Evolutionary conservation across 1,140 invertebrate species (phyloP).

Genomic region (Drosophila pandora): DNA sequence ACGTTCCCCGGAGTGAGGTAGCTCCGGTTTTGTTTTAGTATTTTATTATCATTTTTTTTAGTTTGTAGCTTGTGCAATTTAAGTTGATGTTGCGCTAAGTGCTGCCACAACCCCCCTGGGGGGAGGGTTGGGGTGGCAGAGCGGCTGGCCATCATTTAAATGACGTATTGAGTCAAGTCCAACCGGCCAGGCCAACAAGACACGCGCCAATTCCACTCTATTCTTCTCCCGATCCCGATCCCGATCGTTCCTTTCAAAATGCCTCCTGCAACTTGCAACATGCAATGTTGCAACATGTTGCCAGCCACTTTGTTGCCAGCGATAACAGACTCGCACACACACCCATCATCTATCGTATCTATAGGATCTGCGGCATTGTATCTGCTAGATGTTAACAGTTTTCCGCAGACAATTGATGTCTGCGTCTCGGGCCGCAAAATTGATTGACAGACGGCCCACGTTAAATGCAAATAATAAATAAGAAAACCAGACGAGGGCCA

Average conservation of each 20-base stretch:
- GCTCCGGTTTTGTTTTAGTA: constrained; percentile 31
- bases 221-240: constrained; percentile 8
- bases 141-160: constrained; percentile 62
- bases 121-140: not conserved
- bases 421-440: constrained; percentile 25
- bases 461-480: constrained; percentile 4
- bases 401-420: constrained; percentile 25
- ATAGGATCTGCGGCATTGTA: not conserved
- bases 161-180: constrained; percentile 74
- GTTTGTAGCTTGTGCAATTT: constrained; percentile 54
- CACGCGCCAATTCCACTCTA: constrained; percentile 38
- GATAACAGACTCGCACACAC: constrained; percentile 38
- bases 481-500: not conserved
- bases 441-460: constrained; percentile 34
- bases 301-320: constrained; percentile 47
- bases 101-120: constrained; percentile 54
- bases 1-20: constrained; percentile 56
- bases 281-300: constrained; percentile 35
- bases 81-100: constrained; percentile 77
- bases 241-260: constrained; percentile 12
- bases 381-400: constrained; percentile 45
- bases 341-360: not conserved
- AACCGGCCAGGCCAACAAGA: constrained; percentile 54
- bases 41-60: constrained; percentile 23
- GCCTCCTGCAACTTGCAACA: constrained; percentile 15